Conservation (phyloP, 37 sponge, comb jelly and placozoan genomes). For the Chondrosia reniformis region DNA sequence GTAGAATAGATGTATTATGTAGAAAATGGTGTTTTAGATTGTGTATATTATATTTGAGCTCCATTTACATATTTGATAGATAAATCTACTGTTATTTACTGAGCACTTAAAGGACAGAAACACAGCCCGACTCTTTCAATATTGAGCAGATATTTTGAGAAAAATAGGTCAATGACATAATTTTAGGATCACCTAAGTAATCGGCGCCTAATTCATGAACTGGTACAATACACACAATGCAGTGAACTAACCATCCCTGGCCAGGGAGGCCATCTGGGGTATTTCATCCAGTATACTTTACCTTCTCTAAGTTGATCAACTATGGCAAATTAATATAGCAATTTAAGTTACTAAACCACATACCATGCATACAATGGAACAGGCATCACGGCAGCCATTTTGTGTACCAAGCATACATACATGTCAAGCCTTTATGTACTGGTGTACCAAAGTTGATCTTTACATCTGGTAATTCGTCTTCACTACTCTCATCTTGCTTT, state of each 20-base stretch:
- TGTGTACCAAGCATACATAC: not conserved
- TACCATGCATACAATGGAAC: not conserved
- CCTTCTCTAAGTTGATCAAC: not conserved
- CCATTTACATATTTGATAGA: too few species aligned
- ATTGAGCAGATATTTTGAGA: too few species aligned
- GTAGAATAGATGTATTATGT: too few species aligned
- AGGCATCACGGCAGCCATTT: not conserved
- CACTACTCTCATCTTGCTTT: too few species aligned
- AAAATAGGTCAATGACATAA: too few species aligned
- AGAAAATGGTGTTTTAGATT: too few species aligned
- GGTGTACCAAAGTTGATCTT: conserved; percentile 11
- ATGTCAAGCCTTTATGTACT: not conserved
- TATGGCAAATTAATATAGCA: not conserved
- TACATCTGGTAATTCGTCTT: not conserved
- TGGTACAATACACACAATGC: not conserved
- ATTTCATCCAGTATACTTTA: conserved; percentile 1
- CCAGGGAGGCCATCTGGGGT: conserved; percentile 15
- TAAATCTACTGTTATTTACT: too few species aligned
- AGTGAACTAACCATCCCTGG: conserved; percentile 7
- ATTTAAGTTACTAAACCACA: not conserved
- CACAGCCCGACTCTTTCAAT: too few species aligned
- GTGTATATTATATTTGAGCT: too few species aligned
- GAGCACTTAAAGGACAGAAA: too few species aligned
- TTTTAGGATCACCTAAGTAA: too few species aligned
- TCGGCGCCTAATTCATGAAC: too few species aligned